Conservation (phyloP, 2,113 vertebrate species). For the Odobenus rosmarus region DNA sequence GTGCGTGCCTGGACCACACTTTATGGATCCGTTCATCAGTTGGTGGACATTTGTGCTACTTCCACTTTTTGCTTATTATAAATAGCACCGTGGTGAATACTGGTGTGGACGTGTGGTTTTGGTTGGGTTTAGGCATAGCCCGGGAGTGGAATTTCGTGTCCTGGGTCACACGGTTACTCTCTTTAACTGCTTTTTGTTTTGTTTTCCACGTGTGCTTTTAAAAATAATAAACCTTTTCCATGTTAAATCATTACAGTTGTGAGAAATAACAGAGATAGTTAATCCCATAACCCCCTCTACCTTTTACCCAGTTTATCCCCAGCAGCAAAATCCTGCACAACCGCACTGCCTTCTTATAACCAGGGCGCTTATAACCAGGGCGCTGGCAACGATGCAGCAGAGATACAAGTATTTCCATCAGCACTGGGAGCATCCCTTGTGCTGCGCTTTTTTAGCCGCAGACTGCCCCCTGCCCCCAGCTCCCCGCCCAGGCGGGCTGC, state of each 20-base stretch:
- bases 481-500: background rate
- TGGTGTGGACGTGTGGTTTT: background rate
- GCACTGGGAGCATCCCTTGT: fast-evolving
- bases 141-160: background rate
- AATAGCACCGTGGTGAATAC: fast-evolving
- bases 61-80: background rate
- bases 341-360: fast-evolving
- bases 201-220: background rate
- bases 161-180: background rate
- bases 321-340: fast-evolving
- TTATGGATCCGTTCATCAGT: fast-evolving
- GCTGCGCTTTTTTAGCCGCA: fast-evolving
- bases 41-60: background rate
- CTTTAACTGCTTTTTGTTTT: background rate
- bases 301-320: background rate
- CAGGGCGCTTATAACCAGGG: fast-evolving
- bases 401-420: fast-evolving
- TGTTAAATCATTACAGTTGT: background rate
- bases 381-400: fast-evolving
- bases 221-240: background rate
- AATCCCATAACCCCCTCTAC: fast-evolving
- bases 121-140: background rate
- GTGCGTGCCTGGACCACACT: fast-evolving
- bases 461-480: background rate
- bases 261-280: background rate